phyloP scores from a whole-genome alignment of 1,140 invertebrate species.

The Mactra quadrangularis region DNA sequence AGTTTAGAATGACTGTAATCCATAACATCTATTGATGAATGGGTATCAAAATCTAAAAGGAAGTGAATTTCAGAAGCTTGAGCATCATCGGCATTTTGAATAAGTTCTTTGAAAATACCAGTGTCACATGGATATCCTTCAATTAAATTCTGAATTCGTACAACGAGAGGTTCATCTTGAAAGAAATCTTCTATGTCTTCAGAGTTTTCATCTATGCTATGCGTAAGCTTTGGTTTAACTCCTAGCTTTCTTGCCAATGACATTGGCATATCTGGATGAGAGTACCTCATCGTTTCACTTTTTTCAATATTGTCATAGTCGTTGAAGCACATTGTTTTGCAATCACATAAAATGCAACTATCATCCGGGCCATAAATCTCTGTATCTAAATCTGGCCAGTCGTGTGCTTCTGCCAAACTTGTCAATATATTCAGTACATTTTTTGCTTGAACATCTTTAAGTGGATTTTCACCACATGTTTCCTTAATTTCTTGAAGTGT shows the following conservation, averaged over 20 bases:
- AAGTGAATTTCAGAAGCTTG: conserved; percentile 79
- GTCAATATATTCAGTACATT: neutral
- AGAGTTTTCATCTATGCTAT: conserved; percentile 49
- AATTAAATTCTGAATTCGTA: conserved; percentile 75
- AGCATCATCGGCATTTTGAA: conserved; percentile 84
- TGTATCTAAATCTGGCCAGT: neutral
- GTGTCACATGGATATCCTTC: conserved; percentile 75
- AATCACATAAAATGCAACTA: conserved; percentile 52
- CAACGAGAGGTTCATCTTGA: conserved; percentile 77
- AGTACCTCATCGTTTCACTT: conserved; percentile 64
- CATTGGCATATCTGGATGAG: conserved; percentile 63
- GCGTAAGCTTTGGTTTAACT: conserved; percentile 68
- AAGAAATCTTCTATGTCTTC: conserved; percentile 67
- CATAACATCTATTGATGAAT: conserved; percentile 66
- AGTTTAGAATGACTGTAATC: conserved; percentile 69
- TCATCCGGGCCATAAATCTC: conserved; percentile 65
- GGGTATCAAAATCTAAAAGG: conserved; percentile 74
- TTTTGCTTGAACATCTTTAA: neutral
- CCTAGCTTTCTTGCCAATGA: conserved; percentile 66
- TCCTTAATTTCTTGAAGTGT: conserved; percentile 24
- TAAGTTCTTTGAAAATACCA: conserved; percentile 76
- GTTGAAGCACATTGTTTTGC: conserved; percentile 66
- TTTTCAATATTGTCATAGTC: conserved; percentile 59
- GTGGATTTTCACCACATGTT: neutral
- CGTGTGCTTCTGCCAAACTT: neutral